Base-by-base conservation (phyloP, 2,888 invertebrate species). In the Erebia epiphron region DNA sequence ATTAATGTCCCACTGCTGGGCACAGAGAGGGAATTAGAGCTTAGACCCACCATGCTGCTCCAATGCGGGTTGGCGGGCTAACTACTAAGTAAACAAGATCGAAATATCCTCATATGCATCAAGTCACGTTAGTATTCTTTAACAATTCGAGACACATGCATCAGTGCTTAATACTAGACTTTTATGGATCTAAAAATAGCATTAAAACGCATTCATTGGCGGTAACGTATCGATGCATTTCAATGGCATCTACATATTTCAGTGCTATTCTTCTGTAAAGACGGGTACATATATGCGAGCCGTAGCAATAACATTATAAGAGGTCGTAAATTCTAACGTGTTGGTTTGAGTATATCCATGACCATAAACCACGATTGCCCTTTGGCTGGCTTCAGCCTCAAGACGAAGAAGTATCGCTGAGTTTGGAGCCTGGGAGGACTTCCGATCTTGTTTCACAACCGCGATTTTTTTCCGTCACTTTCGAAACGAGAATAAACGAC, bases 71-170 rank as follows among this genome's bases (percentile, higher is more conserved):
- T n/a, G n/a, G n/a, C n/a, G n/a, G n/a, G n/a, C n/a, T 26, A 26
- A 26, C 26, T 26, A 26, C 26, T 35, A 7, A 35, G 35, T 35
- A 7, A 35, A 35, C 35, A 35, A 35, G 35, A 35, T 35, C 35
- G 5, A 35, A 35, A 35, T 35, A 35, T 61, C 13, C 16, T 16
- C 11, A 62, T 21, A 1, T 26, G 46, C 46, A 54, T 49, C 56
- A 73, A 73, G 72, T 74, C 70, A 74, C 70, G 60, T 74, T 67
- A 74, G 70, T 72, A 72, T 68, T 46, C 35, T 26, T 14, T 35
- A 35, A 61, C 49, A 16, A 49, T 49, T n/a, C 68, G 56, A 65
- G 16, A 21, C 58, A 72, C 74, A 72, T 74, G 74, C 74, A 74
- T 50, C 49, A 49, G 61, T 72, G 72, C 60, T 67, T 63, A 65